Evolutionary conservation across 2,888 invertebrate species (phyloP).

Genomic region (Apomyelois bistriatella): DNA sequence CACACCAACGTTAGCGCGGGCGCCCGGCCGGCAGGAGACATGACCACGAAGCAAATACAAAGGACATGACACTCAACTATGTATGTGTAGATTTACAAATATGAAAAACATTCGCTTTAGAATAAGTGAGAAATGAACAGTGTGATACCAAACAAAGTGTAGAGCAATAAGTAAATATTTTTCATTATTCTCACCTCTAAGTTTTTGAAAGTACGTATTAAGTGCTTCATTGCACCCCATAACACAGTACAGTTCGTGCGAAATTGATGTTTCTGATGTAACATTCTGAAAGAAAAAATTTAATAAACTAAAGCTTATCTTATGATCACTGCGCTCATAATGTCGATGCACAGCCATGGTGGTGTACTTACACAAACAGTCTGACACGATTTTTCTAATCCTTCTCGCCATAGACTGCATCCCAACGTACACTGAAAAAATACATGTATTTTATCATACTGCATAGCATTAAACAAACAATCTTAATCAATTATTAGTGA

Average conservation of each 20-base stretch:
- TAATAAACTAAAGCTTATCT: too few species aligned
- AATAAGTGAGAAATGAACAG: too few species aligned
- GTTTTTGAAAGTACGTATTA: conserved; percentile 85
- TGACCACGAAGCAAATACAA: too few species aligned
- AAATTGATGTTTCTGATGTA: conserved; percentile 83
- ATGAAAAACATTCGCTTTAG: too few species aligned
- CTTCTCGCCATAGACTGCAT: conserved; percentile 88
- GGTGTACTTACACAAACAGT: conserved; percentile 89
- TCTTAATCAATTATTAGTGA: conserved; percentile 4
- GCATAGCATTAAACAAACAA: background rate
- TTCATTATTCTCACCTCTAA: conserved; percentile 78
- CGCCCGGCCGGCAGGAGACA: too few species aligned
- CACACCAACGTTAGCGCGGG: too few species aligned
- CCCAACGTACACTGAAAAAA: conserved; percentile 88
- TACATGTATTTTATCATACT: conserved; percentile 18
- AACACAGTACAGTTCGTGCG: conserved; percentile 87
- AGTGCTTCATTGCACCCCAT: conserved; percentile 91
- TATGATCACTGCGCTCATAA: too few species aligned
- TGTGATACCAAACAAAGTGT: too few species aligned
- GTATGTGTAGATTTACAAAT: too few species aligned
- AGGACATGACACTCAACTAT: too few species aligned
- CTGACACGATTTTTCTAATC: conserved; percentile 87
- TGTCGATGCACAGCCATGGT: too few species aligned
- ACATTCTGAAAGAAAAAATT: conserved; percentile 81
- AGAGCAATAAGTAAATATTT: background rate